Conservation (phyloP, 2,888 invertebrate genomes). For the Pterostichus madidus region DNA sequence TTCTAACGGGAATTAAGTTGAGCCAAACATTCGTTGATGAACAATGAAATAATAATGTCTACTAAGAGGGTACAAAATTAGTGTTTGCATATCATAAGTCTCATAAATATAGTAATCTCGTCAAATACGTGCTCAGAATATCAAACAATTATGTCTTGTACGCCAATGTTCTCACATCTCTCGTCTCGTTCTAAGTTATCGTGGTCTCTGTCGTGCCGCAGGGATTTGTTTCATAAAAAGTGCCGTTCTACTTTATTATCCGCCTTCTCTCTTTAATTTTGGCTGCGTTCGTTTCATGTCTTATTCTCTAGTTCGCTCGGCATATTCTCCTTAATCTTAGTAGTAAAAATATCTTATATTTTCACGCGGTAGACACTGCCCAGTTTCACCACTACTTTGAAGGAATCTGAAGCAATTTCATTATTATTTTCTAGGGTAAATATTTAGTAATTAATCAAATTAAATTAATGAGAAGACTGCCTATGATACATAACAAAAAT, state of each 20-base stretch:
- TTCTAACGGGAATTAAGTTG: background rate
- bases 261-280: constrained; percentile 59
- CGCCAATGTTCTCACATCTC: constrained; percentile 23
- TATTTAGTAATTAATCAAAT: too few species aligned
- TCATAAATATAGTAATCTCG: constrained; percentile 42
- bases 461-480: too few species aligned
- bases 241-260: constrained; percentile 63
- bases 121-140: constrained; percentile 17
- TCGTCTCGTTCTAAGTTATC: background rate
- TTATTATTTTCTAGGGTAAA: too few species aligned
- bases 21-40: constrained; percentile 1
- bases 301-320: constrained; percentile 39
- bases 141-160: constrained; percentile 41
- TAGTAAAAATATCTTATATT: constrained; percentile 47
- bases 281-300: constrained; percentile 53
- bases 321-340: constrained; percentile 61
- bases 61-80: constrained; percentile 19
- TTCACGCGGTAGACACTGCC: background rate
- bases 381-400: background rate
- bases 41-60: constrained; percentile 14
- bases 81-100: constrained; percentile 10
- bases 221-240: constrained; percentile 63
- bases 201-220: constrained; percentile 27
- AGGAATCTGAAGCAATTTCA: too few species aligned
- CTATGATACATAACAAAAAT: too few species aligned